Evolutionary conservation across 2,113 vertebrate genomes (phyloP), one percentile per base, ranked within the genome.

Genomic region (Aleadryas rufinucha): DNA sequence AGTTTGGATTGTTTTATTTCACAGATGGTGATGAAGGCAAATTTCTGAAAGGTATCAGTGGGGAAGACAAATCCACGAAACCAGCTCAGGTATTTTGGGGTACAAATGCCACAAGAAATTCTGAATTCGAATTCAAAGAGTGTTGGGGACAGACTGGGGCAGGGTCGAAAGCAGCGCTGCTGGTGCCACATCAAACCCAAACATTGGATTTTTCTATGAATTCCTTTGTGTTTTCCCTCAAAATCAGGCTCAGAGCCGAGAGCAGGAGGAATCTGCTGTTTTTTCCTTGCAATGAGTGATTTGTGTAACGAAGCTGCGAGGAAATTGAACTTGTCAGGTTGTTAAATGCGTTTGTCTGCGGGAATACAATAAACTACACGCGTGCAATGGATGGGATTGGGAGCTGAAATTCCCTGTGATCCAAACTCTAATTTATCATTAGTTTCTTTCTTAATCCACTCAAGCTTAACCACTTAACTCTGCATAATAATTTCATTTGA

Each of bases 241-340:
- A 91, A 95, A 95, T 31, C 57, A 63, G 59, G 44, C 61, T 94
- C 82, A 69, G 78, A 64, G 79, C 93, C 95, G 88, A 86, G 83
- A 70, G 91, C 64, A 75, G 39, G 33, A 92, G 90, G 65, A 91
- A 96, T 87, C 89, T 97, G 95, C 11, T 39, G 93, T 97, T 98
- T 97, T 74, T 97, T 63, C 77, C 83, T 90, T 76, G 90, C 91
- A 97, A 84, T 80, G 94, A 97, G 93, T 96, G 97, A 98, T 97
- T 97, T 97, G 94, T 88, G 87, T 95, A 97, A 98, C 97, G 96
- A 97, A 98, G 93, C 97, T 92, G 49, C 66, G 76, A 95, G 97
- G 93, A 98, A 98, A 97, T 98, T 88, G 97, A 95, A 97, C 74
- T 94, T 98, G 98, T 96, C 98, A 97, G 96, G 18, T 69, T 89